phyloP scores from a whole-genome alignment of 1,140 invertebrate species.

The Hycleus phaleratus region DNA sequence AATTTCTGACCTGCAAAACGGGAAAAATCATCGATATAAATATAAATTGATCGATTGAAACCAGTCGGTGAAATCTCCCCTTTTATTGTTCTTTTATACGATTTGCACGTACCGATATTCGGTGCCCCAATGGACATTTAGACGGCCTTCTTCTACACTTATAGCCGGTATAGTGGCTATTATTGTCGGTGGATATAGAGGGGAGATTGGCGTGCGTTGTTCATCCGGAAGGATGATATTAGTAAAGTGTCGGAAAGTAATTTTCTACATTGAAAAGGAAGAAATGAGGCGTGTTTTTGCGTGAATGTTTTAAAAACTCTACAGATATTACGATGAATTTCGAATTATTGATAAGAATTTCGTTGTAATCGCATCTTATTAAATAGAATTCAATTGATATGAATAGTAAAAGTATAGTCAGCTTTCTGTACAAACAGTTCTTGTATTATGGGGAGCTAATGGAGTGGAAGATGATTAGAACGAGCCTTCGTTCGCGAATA shows the following conservation, averaged over 20 bases:
- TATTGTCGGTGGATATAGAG: background rate
- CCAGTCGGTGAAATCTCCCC: too few relatives aligned
- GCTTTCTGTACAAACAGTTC: slow-evolving; percentile 2
- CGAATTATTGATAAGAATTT: background rate
- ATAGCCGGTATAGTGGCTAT: too few relatives aligned
- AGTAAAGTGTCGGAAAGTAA: background rate
- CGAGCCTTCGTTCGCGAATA: background rate
- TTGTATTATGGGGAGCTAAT: slow-evolving; percentile 4
- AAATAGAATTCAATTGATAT: slow-evolving; percentile 1
- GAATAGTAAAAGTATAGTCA: slow-evolving; percentile 1
- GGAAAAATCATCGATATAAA: background rate
- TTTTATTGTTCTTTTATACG: too few relatives aligned
- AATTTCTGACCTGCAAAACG: slow-evolving; percentile 62
- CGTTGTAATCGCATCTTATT: slow-evolving; percentile 3
- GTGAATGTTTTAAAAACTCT: too few relatives aligned
- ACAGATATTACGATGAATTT: too few relatives aligned
- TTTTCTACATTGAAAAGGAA: background rate
- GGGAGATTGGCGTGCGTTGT: too few relatives aligned
- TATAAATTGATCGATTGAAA: too few relatives aligned
- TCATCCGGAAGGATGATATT: too few relatives aligned
- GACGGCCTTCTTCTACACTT: background rate
- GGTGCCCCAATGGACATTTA: background rate
- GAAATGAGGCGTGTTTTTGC: background rate
- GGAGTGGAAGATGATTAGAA: slow-evolving; percentile 8
- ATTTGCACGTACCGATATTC: background rate